A percentile compares a stretch with the other conserved stretches of the same genome.
phyloP scores from a whole-genome alignment of 2,888 invertebrate genomes.

The Ernsta delagoae region DNA sequence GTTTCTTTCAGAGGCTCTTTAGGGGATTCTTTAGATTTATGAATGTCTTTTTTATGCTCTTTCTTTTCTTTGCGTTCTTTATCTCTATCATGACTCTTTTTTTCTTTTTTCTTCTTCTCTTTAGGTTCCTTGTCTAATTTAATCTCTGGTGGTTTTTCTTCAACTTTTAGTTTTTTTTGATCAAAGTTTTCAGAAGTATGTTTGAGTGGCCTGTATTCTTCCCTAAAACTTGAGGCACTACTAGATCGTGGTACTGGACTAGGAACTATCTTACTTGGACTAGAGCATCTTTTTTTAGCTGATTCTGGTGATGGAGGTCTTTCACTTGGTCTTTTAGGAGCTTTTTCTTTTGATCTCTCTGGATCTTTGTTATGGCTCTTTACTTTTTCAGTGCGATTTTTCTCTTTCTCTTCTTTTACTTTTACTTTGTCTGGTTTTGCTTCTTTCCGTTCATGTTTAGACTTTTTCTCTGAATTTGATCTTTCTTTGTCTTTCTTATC shows the following conservation, averaged over 20 bases:
- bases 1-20: conserved; percentile 69
- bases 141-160: conserved; percentile 81
- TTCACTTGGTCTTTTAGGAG: conserved; percentile 77
- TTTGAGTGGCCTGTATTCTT: conserved; percentile 71
- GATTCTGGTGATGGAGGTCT: conserved; percentile 71
- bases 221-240: conserved; percentile 75
- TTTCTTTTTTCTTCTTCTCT: conserved; percentile 86
- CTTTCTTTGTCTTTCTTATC: conserved; percentile 86
- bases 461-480: conserved; percentile 75
- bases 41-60: conserved; percentile 85
- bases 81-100: conserved; percentile 86
- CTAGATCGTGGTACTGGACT: conserved; percentile 71
- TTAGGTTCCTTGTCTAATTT: conserved; percentile 81
- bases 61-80: conserved; percentile 85
- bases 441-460: conserved; percentile 79
- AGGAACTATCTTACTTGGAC: conserved; percentile 64
- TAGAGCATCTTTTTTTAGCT: conserved; percentile 67
- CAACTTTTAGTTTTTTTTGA: conserved; percentile 71
- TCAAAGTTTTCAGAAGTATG: conserved; percentile 62
- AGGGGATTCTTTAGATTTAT: conserved; percentile 74
- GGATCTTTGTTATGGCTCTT: conserved; percentile 84
- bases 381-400: conserved; percentile 74
- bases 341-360: conserved; percentile 83
- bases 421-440: conserved; percentile 69
- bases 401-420: conserved; percentile 78